These are phyloP conservation scores for Cerastoderma edule DNA, from an alignment of 2,888 invertebrate genomes.

Conservation along the genomic window DNA sequence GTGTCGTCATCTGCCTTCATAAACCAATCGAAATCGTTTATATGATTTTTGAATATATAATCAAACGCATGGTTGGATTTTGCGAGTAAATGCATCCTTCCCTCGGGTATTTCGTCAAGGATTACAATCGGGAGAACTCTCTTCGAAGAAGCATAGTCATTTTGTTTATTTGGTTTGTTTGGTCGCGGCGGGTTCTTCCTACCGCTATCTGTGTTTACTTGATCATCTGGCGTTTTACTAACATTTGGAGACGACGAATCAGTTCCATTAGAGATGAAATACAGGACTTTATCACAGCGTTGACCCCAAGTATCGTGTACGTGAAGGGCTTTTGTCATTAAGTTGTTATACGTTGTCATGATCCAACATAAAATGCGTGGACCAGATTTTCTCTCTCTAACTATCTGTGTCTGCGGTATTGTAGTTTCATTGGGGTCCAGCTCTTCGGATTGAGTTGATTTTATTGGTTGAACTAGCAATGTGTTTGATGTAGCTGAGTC, in stretches of 20 bases:
- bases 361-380: constrained; percentile 96
- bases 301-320: constrained; percentile 98
- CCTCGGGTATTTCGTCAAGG: constrained; percentile 81
- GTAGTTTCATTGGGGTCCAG: no score
- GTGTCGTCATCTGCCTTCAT: constrained; percentile 87
- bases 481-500: no score
- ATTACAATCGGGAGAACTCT: constrained; percentile 1
- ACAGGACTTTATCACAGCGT: constrained; percentile 86
- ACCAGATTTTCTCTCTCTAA: neutral
- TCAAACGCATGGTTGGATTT: constrained; percentile 97
- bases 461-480: no score
- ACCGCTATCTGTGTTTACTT: neutral
- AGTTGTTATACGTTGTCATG: constrained; percentile 96
- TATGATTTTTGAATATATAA: constrained; percentile 91
- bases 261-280: constrained; percentile 83
- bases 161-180: neutral
- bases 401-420: no score
- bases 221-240: no score
- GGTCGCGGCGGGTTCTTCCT: neutral
- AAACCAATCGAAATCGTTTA: constrained; percentile 96
- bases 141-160: neutral
- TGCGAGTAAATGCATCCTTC: constrained; percentile 95
- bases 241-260: neutral
- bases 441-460: no score
- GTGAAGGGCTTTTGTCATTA: constrained; percentile 93